Percentiles rank a stretch among this genome's conserved stretches.
phyloP scores from a whole-genome alignment of 2,888 invertebrate species.

The Iselma pallidipennis region DNA sequence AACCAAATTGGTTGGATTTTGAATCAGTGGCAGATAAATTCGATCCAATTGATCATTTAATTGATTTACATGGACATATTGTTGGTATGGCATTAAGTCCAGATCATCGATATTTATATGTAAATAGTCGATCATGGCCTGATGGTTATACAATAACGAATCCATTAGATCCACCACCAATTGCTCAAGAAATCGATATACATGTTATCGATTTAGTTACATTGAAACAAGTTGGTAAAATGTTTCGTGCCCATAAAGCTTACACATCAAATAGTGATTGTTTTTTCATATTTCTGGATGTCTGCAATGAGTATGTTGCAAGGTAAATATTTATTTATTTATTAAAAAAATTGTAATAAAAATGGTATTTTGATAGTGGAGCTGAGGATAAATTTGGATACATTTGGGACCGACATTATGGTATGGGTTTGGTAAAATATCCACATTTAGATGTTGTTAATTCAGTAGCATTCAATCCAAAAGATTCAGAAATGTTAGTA shows the following conservation, averaged over 20 bases:
- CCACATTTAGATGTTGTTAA: constrained; percentile 82
- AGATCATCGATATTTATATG: constrained; percentile 80
- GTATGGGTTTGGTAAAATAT: constrained; percentile 73
- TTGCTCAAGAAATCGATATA: constrained; percentile 85
- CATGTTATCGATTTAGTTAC: constrained; percentile 82
- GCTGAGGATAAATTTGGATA: constrained; percentile 84
- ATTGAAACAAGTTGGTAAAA: constrained; percentile 74
- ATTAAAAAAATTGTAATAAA: not conserved
- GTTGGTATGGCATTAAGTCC: constrained; percentile 87
- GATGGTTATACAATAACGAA: constrained; percentile 73
- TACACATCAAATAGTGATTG: constrained; percentile 85
- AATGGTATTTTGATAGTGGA: constrained; percentile 63
- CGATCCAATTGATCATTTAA: constrained; percentile 76
- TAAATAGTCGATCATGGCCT: constrained; percentile 84
- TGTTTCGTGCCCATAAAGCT: constrained; percentile 78
- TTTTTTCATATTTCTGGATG: constrained; percentile 85
- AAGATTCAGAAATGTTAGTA: constrained; percentile 78
- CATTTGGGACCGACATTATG: constrained; percentile 84
- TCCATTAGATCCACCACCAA: constrained; percentile 79
- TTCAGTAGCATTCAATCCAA: constrained; percentile 83
- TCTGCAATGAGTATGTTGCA: constrained; percentile 79
- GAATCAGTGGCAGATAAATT: constrained; percentile 70
- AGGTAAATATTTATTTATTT: constrained; percentile 60
- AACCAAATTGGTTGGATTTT: constrained; percentile 71
- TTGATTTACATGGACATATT: constrained; percentile 84